Conservation (phyloP, 2,113 vertebrate species). For the human (Homo sapiens) region GRCh38 chr12:87638001-87638500, state of each 20-base stretch:
- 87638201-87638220: slow-evolving; percentile 48
- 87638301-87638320: slow-evolving; percentile 68
- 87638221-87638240: neutral
- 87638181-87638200: slow-evolving; percentile 55
- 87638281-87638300: slow-evolving; percentile 71
- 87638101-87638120: slow-evolving; percentile 32
- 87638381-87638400: slow-evolving; percentile 61
- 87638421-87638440: slow-evolving; percentile 70
- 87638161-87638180: slow-evolving; percentile 5
- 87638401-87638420: slow-evolving; percentile 18
- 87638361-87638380: slow-evolving; percentile 69
- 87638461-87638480: slow-evolving; percentile 54
- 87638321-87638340: slow-evolving; percentile 66
- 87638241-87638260: slow-evolving; percentile 46
- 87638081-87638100: slow-evolving; percentile 51
- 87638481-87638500: slow-evolving; percentile 60
- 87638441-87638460: slow-evolving; percentile 50
- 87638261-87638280: slow-evolving; percentile 41
- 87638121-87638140: slow-evolving; percentile 8
- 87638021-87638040: slow-evolving; percentile 57
- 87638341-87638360: slow-evolving; percentile 52
- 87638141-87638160: slow-evolving; percentile 1
- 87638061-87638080: slow-evolving; percentile 36
- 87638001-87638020: slow-evolving; percentile 13
- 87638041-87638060: slow-evolving; percentile 45